Evolutionary conservation across 2,113 vertebrate genomes (phyloP).

Genomic region (Tragelaphus scriptus): DNA sequence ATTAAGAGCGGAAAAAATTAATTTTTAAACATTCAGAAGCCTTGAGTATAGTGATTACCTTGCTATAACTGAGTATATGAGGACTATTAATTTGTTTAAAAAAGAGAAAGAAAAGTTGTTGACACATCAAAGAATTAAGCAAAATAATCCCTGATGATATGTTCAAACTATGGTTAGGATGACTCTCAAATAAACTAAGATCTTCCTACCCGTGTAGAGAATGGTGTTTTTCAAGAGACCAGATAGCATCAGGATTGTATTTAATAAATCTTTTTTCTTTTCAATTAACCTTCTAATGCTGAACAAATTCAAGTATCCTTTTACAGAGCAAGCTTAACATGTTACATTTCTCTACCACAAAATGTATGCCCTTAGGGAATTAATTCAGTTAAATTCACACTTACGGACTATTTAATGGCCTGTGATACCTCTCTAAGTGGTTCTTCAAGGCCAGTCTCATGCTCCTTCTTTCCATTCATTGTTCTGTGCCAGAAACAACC

Average conservation of each 20-base stretch:
- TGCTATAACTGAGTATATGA: neutral
- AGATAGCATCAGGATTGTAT: neutral
- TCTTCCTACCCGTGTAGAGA: neutral
- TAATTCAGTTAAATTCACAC: neutral
- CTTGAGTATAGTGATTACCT: neutral
- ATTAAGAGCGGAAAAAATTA: slow-evolving; percentile 29
- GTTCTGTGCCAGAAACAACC: neutral
- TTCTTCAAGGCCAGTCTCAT: neutral
- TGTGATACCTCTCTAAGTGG: neutral
- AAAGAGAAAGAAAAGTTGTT: neutral
- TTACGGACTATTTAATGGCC: neutral
- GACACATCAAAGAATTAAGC: neutral
- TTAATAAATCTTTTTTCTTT: neutral
- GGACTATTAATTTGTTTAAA: neutral
- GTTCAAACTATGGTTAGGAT: neutral
- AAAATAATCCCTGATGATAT: neutral
- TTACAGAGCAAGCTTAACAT: neutral
- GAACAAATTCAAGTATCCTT: neutral
- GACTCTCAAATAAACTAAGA: neutral
- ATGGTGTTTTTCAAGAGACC: neutral
- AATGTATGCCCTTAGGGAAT: neutral
- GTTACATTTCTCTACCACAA: neutral
- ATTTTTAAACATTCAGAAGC: slow-evolving; percentile 43
- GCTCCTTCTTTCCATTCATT: neutral
- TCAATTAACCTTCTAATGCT: neutral